These are phyloP conservation scores for Ormyrus labotus DNA, from an alignment of 2,888 invertebrate genomes.

Conservation along the genomic window DNA sequence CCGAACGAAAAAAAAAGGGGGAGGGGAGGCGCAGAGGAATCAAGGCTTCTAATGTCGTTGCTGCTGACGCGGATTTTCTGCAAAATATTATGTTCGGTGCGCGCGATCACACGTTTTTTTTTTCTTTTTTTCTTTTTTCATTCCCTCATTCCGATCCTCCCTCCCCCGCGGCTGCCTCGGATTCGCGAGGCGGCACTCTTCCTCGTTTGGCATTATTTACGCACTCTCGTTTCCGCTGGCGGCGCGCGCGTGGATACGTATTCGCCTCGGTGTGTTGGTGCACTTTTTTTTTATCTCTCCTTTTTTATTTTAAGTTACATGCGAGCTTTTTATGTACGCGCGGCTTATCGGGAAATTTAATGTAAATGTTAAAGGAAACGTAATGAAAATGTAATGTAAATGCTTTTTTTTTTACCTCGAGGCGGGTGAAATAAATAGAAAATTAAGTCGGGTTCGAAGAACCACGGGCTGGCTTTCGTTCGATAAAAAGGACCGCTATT, in stretches of 20 bases:
- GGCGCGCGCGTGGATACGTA: background rate
- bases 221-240: slow-evolving; percentile 20
- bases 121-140: slow-evolving; percentile 19
- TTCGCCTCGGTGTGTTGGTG: background rate
- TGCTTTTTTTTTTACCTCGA: background rate
- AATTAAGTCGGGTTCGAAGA: no score
- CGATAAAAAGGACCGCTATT: no score
- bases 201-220: background rate
- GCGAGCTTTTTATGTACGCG: no score
- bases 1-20: background rate
- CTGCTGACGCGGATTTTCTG: slow-evolving; percentile 66
- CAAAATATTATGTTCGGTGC: slow-evolving; percentile 62
- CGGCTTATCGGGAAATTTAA: no score
- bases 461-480: no score
- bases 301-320: background rate
- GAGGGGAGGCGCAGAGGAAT: background rate
- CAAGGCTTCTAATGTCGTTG: slow-evolving; percentile 52
- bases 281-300: background rate
- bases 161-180: slow-evolving; percentile 26
- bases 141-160: slow-evolving; percentile 40
- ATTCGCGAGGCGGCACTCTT: slow-evolving; percentile 4
- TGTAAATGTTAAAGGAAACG: background rate
- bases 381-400: no score
- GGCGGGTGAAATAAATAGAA: no score
- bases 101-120: slow-evolving; percentile 12